Conservation (phyloP, 2,888 invertebrate species). For the Seira musarum region DNA sequence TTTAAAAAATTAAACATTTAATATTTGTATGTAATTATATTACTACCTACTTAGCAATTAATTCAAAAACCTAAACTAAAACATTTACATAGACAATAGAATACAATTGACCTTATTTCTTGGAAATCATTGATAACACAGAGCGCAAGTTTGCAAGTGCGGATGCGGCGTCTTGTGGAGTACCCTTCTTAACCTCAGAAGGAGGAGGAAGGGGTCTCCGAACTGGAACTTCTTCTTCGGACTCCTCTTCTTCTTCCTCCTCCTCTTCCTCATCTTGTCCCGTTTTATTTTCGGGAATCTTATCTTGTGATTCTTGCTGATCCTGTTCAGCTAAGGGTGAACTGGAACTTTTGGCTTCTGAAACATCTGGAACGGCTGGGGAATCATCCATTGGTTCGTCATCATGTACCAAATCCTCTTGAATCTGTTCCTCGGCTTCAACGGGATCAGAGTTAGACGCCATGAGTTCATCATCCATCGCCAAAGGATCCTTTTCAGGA, state of each 20-base stretch:
- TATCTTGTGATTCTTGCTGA: not conserved
- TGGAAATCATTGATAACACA: conserved; percentile 46
- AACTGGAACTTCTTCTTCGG: not conserved
- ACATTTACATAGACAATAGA: too few relatives aligned
- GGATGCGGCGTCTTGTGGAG: conserved; percentile 53
- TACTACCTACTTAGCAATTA: too few relatives aligned
- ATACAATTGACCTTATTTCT: not conserved
- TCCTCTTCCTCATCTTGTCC: not conserved
- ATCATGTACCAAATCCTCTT: not conserved
- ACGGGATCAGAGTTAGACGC: not conserved
- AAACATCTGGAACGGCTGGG: not conserved
- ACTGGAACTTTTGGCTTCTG: not conserved
- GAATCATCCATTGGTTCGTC: not conserved
- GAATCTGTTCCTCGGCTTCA: not conserved
- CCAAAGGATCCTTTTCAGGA: conserved; percentile 44
- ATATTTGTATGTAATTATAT: too few relatives aligned
- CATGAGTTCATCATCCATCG: conserved; percentile 52
- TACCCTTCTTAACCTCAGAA: conserved; percentile 33
- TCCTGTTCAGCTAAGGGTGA: not conserved
- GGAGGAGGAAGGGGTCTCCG: conserved; percentile 18
- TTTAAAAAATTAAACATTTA: too few relatives aligned
- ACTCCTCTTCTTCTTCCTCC: conserved; percentile 13
- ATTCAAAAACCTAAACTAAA: too few relatives aligned
- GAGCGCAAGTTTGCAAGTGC: conserved; percentile 49
- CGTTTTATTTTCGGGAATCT: not conserved